These are phyloP conservation scores for Eupithecia vulgata DNA, from an alignment of 2,888 invertebrate species.

Conservation along the genomic window DNA sequence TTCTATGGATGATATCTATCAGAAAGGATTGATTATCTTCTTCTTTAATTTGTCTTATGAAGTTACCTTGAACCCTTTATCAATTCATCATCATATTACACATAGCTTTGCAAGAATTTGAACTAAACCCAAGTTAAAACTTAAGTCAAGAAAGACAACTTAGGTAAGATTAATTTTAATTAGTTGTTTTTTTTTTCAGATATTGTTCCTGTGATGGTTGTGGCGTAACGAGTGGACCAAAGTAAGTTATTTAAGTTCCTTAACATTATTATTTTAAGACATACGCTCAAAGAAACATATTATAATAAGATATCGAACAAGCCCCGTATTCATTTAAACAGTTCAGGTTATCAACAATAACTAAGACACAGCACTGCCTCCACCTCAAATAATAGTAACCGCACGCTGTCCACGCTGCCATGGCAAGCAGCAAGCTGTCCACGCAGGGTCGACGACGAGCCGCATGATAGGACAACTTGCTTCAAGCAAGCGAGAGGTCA, in stretches of 20 bases:
- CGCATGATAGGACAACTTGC: not conserved
- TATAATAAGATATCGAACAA: not conserved
- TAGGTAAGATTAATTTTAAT: not conserved
- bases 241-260: slow-evolving; percentile 55
- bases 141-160: not conserved
- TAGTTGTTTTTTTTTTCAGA: slow-evolving; percentile 53
- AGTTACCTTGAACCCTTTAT: not conserved
- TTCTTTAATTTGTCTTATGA: not conserved
- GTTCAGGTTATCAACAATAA: no score
- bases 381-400: not conserved
- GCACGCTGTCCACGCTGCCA: not conserved
- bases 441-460: not conserved
- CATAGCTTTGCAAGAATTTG: not conserved
- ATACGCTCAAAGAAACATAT: not conserved
- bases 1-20: not conserved
- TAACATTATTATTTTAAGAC: not conserved
- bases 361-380: not conserved
- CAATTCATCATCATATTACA: not conserved
- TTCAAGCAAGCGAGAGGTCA: not conserved
- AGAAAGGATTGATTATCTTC: not conserved
- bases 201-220: slow-evolving; percentile 56
- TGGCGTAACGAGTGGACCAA: slow-evolving; percentile 60
- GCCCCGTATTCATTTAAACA: not conserved
- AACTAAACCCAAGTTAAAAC: not conserved
- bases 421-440: not conserved